These are phyloP conservation scores for Lutjanus argentimaculatus DNA, from an alignment of 2,797 vertebrate species.

Conservation along the genomic window DNA sequence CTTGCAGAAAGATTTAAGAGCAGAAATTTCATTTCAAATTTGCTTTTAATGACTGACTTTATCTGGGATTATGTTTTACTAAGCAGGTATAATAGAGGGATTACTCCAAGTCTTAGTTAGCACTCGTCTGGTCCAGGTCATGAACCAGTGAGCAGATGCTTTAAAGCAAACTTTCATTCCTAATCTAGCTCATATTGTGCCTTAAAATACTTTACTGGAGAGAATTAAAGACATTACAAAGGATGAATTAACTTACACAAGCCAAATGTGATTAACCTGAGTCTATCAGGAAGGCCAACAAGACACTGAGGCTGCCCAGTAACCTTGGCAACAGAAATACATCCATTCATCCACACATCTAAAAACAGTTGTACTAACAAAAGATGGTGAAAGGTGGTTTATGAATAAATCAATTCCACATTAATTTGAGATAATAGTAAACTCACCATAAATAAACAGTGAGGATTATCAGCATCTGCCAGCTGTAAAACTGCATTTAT, in stretches of 20 bases:
- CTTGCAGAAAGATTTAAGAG: slow-evolving; percentile 11
- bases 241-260: background rate
- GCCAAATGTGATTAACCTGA: slow-evolving; percentile 10
- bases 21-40: background rate
- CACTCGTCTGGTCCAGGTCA: slow-evolving; percentile 13
- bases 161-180: background rate
- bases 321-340: slow-evolving; percentile 7
- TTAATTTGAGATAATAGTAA: background rate
- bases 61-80: slow-evolving; percentile 35
- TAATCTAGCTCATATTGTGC: slow-evolving; percentile 26
- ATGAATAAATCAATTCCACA: background rate
- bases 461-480: background rate
- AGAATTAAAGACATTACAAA: slow-evolving; percentile 5
- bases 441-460: background rate
- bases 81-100: slow-evolving; percentile 38
- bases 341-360: background rate
- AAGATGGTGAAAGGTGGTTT: background rate
- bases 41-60: background rate
- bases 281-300: background rate
- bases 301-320: slow-evolving; percentile 11
- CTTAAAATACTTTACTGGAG: background rate
- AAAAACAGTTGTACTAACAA: background rate
- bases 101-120: slow-evolving; percentile 31
- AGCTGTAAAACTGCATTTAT: slow-evolving; percentile 3
- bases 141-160: slow-evolving; percentile 11